A percentile compares a stretch with the other conserved stretches of the same genome.
Conservation (phyloP, 1,140 invertebrate species). For the Marisa cornuarietis region DNA sequence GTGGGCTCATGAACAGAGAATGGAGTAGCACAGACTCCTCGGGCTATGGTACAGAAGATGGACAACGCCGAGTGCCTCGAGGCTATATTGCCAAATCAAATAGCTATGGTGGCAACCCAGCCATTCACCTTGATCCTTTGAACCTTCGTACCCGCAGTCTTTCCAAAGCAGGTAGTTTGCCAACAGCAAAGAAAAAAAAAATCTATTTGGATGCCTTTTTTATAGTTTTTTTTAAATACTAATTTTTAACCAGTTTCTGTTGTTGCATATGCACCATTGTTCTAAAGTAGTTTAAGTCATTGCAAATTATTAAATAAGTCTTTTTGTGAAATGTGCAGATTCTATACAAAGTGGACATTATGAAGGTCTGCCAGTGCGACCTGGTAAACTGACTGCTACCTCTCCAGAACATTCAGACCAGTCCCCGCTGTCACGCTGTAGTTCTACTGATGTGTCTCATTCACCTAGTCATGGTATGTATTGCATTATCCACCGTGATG, state of each 20-base stretch:
- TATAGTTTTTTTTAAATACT: no score
- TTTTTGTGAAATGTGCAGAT: slow-evolving; percentile 19
- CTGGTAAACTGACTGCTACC: slow-evolving; percentile 25
- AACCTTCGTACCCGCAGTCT: slow-evolving; percentile 24
- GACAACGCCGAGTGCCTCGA: slow-evolving; percentile 29
- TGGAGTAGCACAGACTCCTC: slow-evolving; percentile 68
- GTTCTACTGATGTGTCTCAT: slow-evolving; percentile 33
- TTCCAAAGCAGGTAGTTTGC: slow-evolving; percentile 30
- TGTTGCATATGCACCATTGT: no score
- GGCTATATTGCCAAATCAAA: slow-evolving; percentile 81
- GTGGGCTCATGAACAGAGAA: slow-evolving; percentile 25
- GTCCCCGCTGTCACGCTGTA: slow-evolving; percentile 41
- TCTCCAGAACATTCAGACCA: slow-evolving; percentile 42
- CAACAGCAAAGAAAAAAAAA: no score
- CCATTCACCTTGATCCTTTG: slow-evolving; percentile 12
- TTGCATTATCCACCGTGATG: no score
- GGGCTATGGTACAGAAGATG: slow-evolving; percentile 64
- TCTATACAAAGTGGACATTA: slow-evolving; percentile 38
- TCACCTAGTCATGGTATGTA: slow-evolving; percentile 9
- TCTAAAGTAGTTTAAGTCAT: no score
- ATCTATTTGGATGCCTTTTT: no score
- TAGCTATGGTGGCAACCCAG: slow-evolving; percentile 79
- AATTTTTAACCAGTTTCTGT: no score
- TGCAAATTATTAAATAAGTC: no score
- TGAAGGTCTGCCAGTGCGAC: slow-evolving; percentile 24